These are phyloP conservation scores for Corythornis cristatus DNA, from an alignment of 2,113 vertebrate species.

Conservation along the genomic window DNA sequence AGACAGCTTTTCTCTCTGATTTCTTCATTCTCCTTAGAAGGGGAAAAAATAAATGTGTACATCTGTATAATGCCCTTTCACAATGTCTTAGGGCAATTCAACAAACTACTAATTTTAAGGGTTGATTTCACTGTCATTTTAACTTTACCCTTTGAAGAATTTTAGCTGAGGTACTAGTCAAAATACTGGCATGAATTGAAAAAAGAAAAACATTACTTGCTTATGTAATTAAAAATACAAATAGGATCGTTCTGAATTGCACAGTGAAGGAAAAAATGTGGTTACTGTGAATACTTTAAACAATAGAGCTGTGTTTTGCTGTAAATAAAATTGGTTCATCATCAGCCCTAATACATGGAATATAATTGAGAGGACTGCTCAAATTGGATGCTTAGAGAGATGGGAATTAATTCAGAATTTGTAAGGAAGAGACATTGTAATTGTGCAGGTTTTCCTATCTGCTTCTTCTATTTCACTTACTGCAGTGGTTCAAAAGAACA, in stretches of 20 bases:
- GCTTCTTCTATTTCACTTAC: neutral
- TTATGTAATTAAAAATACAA: neutral
- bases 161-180: neutral
- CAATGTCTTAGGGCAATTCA: neutral
- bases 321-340: neutral
- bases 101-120: neutral
- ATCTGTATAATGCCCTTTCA: neutral
- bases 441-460: neutral
- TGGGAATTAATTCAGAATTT: neutral
- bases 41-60: neutral
- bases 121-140: neutral
- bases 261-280: neutral
- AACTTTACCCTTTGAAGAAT: neutral
- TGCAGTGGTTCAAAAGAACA: neutral
- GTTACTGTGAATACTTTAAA: neutral
- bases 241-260: neutral
- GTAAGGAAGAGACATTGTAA: neutral
- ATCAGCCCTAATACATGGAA: neutral
- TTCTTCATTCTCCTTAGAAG: neutral
- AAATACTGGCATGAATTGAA: neutral
- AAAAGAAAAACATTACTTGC: neutral
- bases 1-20: neutral
- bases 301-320: neutral
- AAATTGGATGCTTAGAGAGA: neutral
- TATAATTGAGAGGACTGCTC: neutral